Base-by-base conservation (phyloP, 2,113 vertebrate species). In the Melanocharis versteri region DNA sequence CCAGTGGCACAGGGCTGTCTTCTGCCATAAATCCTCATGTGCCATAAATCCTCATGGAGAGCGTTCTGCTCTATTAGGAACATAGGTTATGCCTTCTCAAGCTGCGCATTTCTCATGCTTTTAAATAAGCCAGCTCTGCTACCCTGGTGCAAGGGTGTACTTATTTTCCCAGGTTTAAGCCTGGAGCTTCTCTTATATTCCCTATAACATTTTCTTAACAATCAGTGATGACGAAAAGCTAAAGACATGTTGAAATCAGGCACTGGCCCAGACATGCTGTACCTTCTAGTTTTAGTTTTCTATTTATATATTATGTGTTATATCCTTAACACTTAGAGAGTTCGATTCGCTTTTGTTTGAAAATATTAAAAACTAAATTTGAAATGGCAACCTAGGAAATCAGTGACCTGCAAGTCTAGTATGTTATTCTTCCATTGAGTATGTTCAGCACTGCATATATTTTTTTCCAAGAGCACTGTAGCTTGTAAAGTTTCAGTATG, bases 1-100 rank as follows among this genome's bases (percentile, higher is more conserved):
- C 10, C 22, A 15, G 58, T n/a, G 35, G 40, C 44, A 61, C 16
- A 37, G 0, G 0, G 33, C 54, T 70, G 39, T 45, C 33, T 35
- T 30, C 42, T 19, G 8, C 28, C 9, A 15, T 26, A 26, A 65
- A 57, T 31, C 31, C 51, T 73, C 39, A n/a, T 1, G 7, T 19
- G 8, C 28, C 9, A 15, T 26, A 26, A 65, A 57, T 31, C 31
- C 51, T 73, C 39, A n/a, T 1, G 7, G 40, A 70, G 20, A 69
- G 28, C 0, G 4, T 60, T 76, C 27, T 81, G 40, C 30, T 45
- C 1, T 31, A 4, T 26, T 27, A 50, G 21, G n/a, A 94, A 50
- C 30, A 35, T 0, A 13, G 33, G 18, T 64, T 35, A 73, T 30
- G n/a, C 54, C 6, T 2, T 57, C 45, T 81, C 19, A 56, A 81